Evolutionary conservation across 2,888 invertebrate species (phyloP), one percentile per base, ranked within the genome.

Genomic region (Drosophila maculinotata): DNA sequence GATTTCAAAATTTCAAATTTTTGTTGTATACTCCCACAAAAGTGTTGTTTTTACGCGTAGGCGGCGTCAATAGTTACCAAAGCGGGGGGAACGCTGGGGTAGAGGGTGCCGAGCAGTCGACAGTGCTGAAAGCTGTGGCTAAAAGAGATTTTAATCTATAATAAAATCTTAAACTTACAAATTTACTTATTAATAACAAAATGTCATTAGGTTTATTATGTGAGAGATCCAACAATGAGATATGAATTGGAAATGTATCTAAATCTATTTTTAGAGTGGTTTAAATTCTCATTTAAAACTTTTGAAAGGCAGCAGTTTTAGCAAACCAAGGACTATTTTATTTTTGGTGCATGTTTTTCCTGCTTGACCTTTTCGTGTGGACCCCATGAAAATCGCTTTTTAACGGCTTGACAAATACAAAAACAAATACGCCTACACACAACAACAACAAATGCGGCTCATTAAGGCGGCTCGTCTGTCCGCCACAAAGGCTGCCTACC

Each of bases 31-130:
- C 47, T 52, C 45, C 17, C 47, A 68, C 47, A 49, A 49, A 25
- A 45, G 15, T 53, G 48, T 33, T 35, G 28, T 35, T 54, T 62
- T 49, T 74, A 52, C 52, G 76, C 59, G 56, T 70, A 45, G 54
- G 54, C 64, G 52, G 48, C 33, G 56, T 44, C 39, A 59, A 54
- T 47, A 54, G 45, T 59, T 58, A 31, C 7, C 17, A 9, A 33
- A n/a, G 3, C 12, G 17, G 8, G 4, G 12, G 2, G 8, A 3
- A 20, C 17, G 10, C n/a, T 38, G n/a, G 3, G 28, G 9, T 17
- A 31, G 7, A n/a, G 12, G 30, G 7, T n/a, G 26, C 4, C 23
- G 14, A 7, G 12, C n/a, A 51, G 51, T 33, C 39, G 41, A 52
- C 28, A 39, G 30, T 39, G 49, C n/a, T 52, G 26, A 53, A 71